These are phyloP conservation scores for Turnix velox DNA, from an alignment of 2,113 vertebrate species.

Conservation along the genomic window DNA sequence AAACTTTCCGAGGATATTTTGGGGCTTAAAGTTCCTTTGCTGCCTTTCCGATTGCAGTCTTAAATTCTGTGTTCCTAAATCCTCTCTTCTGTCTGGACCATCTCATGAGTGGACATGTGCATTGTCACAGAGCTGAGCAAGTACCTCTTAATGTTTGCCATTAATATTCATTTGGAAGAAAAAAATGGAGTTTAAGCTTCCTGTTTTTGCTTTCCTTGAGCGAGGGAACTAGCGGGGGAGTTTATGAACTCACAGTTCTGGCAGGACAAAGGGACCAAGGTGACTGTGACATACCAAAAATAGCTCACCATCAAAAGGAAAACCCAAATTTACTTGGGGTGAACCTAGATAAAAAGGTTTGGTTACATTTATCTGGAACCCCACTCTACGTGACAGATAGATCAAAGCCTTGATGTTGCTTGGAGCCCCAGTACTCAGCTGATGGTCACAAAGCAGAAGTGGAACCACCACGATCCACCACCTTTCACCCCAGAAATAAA, in stretches of 20 bases:
- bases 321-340: background rate
- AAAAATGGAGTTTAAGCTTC: constrained; percentile 32
- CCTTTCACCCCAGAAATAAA: background rate
- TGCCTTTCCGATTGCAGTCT: background rate
- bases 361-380: background rate
- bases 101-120: constrained; percentile 10
- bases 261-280: background rate
- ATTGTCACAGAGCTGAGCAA: background rate
- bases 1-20: background rate
- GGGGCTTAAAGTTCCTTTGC: background rate
- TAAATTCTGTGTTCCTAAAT: constrained; percentile 11
- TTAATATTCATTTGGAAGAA: constrained; percentile 17
- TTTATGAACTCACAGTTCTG: background rate
- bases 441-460: background rate
- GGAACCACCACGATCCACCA: background rate
- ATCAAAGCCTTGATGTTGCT: background rate
- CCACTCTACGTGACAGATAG: background rate
- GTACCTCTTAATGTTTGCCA: background rate
- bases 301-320: background rate
- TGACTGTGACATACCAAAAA: background rate
- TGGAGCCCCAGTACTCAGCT: background rate
- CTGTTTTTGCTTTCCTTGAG: background rate
- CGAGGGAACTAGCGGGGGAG: background rate
- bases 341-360: background rate
- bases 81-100: constrained; percentile 21